phyloP scores from a whole-genome alignment of 1,140 invertebrate species.

The Amphibalanus amphitrite region DNA sequence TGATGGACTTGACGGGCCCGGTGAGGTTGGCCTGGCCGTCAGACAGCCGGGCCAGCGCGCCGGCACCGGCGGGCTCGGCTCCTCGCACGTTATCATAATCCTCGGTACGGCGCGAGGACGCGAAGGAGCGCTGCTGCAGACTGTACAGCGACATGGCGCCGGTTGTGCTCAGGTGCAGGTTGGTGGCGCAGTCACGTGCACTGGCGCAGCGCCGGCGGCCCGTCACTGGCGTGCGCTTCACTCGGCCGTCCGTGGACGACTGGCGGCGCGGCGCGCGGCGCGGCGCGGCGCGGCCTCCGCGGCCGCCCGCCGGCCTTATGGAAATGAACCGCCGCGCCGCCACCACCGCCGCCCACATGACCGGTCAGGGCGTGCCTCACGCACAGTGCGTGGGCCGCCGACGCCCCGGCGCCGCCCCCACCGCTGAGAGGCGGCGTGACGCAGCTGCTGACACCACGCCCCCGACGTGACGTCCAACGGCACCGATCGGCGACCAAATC shows the following conservation, averaged over 20 bases:
- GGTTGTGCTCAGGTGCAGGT: not conserved
- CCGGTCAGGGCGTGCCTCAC: not conserved
- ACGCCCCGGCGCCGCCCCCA: no score
- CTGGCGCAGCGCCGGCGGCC: no score
- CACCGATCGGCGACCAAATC: no score
- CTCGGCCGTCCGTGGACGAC: not conserved
- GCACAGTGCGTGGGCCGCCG: not conserved
- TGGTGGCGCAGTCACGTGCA: no score
- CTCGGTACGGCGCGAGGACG: not conserved
- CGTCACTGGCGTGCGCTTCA: not conserved
- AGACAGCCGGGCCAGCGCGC: constrained; percentile 49
- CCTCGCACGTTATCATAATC: not conserved
- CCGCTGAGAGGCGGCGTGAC: not conserved
- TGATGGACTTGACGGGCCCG: constrained; percentile 43
- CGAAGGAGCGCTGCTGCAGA: not conserved
- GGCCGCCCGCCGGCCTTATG: not conserved
- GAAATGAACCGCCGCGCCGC: not conserved
- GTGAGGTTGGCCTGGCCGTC: constrained; percentile 42
- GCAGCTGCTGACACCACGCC: no score
- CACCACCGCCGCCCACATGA: not conserved
- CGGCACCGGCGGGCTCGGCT: not conserved
- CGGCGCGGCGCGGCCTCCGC: not conserved
- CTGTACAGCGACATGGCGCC: not conserved
- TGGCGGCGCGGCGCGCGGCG: not conserved
- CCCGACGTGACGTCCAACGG: no score